A percentile compares a stretch with the other conserved stretches of the same genome.
phyloP scores from a whole-genome alignment of 1,140 invertebrate species.

The Agrypnia vestita region DNA sequence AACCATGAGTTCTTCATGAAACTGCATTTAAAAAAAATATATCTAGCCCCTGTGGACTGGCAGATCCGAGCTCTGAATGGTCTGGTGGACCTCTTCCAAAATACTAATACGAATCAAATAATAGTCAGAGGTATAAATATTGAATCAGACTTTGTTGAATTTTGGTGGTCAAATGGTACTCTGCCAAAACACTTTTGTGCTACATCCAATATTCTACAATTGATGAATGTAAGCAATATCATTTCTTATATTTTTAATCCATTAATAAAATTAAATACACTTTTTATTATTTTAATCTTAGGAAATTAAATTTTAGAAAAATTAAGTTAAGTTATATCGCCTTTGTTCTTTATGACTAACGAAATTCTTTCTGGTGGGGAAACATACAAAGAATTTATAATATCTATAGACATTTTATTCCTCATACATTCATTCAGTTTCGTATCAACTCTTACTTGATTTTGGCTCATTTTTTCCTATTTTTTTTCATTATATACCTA shows the following conservation, averaged over 20 bases:
- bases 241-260: too few species aligned
- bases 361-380: too few species aligned
- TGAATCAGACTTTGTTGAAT: not conserved
- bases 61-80: constrained; percentile 75
- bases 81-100: not conserved
- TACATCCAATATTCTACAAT: not conserved
- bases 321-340: too few species aligned
- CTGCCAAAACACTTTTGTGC: not conserved
- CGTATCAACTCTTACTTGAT: too few species aligned
- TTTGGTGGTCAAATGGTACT: not conserved
- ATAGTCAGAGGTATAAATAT: not conserved
- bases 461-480: too few species aligned
- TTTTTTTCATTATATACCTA: too few species aligned
- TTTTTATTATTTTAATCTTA: not conserved
- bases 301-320: too few species aligned
- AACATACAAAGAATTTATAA: too few species aligned
- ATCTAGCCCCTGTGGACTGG: constrained; percentile 79
- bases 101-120: not conserved
- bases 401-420: too few species aligned
- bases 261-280: too few species aligned
- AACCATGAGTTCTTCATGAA: constrained; percentile 89
- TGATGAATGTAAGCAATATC: not conserved
- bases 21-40: constrained; percentile 76
- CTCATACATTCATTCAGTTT: too few species aligned
- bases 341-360: too few species aligned